Conservation (phyloP, 2,113 vertebrate species). For the Agapornis roseicollis region DNA sequence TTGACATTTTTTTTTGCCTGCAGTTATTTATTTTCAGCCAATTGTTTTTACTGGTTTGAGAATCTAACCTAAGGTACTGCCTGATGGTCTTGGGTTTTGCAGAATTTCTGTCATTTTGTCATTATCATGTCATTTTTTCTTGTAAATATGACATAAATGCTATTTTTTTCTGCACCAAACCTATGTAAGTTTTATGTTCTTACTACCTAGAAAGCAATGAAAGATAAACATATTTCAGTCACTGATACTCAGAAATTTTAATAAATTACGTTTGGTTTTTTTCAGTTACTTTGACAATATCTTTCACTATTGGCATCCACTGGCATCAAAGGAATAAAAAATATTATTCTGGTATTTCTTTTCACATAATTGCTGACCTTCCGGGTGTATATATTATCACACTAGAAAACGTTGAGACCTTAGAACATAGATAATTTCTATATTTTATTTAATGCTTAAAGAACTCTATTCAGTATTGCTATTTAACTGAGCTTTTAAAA, state of each 20-base stretch:
- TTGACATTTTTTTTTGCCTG: not conserved
- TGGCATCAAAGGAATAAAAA: not conserved
- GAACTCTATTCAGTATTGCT: not conserved
- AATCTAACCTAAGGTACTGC: not conserved
- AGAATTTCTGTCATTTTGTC: not conserved
- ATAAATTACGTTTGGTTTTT: not conserved
- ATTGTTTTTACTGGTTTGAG: not conserved
- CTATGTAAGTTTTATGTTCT: not conserved
- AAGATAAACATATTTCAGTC: not conserved
- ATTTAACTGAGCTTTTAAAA: not conserved
- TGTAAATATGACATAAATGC: not conserved
- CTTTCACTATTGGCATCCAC: not conserved
- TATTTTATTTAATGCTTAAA: not conserved
- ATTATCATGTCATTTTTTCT: not conserved
- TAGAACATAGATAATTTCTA: not conserved
- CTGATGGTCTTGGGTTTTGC: not conserved
- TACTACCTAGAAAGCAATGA: not conserved
- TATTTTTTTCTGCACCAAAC: not conserved
- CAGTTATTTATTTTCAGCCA: not conserved
- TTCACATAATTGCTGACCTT: not conserved
- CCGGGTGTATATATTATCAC: not conserved
- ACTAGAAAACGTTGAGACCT: not conserved
- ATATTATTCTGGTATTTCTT: not conserved
- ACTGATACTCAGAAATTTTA: not conserved
- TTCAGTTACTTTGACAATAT: not conserved